Conservation (phyloP, 2,113 vertebrate genomes). For the Synchiropus splendidus region DNA sequence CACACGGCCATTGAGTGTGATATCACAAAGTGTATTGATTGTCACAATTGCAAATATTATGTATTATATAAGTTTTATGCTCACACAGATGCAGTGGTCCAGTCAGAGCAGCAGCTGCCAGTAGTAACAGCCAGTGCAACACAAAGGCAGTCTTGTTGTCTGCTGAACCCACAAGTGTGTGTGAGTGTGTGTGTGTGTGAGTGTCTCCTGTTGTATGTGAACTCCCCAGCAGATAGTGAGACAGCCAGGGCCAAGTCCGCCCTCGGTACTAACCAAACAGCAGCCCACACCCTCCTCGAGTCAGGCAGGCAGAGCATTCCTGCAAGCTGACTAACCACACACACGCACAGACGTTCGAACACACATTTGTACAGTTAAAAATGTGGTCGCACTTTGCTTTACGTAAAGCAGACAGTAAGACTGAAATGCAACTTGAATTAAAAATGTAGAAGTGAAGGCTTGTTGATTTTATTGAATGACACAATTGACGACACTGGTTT, state of each 20-base stretch:
- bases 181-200: slow-evolving; percentile 12
- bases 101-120: slow-evolving; percentile 13
- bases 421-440: too few species aligned
- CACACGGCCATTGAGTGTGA: too few species aligned
- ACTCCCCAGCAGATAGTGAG: slow-evolving; percentile 70
- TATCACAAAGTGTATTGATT: too few species aligned
- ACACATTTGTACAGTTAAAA: too few species aligned
- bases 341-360: slow-evolving; percentile 11
- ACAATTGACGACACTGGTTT: too few species aligned
- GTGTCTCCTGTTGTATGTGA: slow-evolving; percentile 22
- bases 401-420: too few species aligned
- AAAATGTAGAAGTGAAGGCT: too few species aligned
- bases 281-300: slow-evolving; percentile 69
- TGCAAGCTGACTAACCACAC: slow-evolving; percentile 64
- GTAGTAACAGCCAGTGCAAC: slow-evolving; percentile 28
- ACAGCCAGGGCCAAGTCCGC: slow-evolving; percentile 60
- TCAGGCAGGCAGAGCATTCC: slow-evolving; percentile 69
- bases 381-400: too few species aligned
- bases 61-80: background rate
- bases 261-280: slow-evolving; percentile 73
- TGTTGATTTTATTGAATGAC: too few species aligned
- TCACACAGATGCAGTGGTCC: slow-evolving; percentile 23
- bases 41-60: too few species aligned
- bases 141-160: slow-evolving; percentile 70
- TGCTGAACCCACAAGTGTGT: slow-evolving; percentile 30